phyloP scores from a whole-genome alignment of 1,140 invertebrate genomes.

The Alviniconcha marisindica region DNA sequence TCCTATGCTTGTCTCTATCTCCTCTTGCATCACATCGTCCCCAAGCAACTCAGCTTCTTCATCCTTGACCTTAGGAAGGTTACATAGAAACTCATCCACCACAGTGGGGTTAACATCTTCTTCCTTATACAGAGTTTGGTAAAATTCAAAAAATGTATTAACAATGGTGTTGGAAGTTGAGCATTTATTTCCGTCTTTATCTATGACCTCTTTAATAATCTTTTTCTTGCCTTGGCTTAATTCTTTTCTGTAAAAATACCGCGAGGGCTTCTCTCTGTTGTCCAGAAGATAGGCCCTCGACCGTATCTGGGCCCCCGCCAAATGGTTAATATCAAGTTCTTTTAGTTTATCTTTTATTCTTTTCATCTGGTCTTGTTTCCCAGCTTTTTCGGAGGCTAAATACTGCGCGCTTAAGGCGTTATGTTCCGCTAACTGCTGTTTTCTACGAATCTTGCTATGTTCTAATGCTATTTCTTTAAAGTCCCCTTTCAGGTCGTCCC shows the following conservation, averaged over 20 bases:
- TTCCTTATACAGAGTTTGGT: conserved; percentile 23
- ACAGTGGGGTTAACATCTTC: conserved; percentile 26
- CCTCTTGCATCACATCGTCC: conserved; percentile 30
- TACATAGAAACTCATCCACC: conserved; percentile 15
- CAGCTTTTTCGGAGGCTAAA: neutral
- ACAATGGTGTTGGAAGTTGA: conserved; percentile 35
- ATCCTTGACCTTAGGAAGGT: conserved; percentile 22
- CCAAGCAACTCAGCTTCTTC: conserved; percentile 6
- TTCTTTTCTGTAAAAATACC: conserved; percentile 44
- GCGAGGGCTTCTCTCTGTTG: conserved; percentile 49
- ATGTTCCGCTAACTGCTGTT: neutral
- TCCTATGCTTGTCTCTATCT: conserved; percentile 33
- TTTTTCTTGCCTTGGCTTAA: conserved; percentile 42
- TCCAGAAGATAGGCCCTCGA: conserved; percentile 42
- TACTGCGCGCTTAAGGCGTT: neutral
- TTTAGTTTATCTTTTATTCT: conserved; percentile 38
- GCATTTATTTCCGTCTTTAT: conserved; percentile 29
- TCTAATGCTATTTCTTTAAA: conserved; percentile 23
- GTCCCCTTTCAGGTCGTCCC: conserved; percentile 35
- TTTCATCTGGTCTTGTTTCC: neutral
- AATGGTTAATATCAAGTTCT: conserved; percentile 33
- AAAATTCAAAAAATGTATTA: conserved; percentile 36
- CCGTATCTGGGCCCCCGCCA: conserved; percentile 41
- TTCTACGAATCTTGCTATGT: conserved; percentile 21
- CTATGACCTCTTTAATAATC: conserved; percentile 31